phyloP scores from a whole-genome alignment of 2,113 vertebrate species.

The Dicaeum eximium region DNA sequence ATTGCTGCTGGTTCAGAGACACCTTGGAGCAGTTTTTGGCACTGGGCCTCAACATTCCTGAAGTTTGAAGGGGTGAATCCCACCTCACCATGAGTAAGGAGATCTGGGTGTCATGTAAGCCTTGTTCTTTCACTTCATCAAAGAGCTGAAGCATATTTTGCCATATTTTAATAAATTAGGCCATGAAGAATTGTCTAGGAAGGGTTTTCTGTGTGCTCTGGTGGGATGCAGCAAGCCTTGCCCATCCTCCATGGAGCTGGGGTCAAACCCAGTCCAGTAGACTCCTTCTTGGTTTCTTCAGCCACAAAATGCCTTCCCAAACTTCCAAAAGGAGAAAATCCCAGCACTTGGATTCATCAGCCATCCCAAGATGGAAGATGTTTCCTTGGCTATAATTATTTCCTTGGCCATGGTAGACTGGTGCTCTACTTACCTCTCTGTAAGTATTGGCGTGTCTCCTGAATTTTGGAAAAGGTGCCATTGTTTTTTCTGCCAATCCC shows the following conservation, averaged over 20 bases:
- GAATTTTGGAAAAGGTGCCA: not conserved
- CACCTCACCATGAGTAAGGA: not conserved
- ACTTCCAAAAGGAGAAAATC: not conserved
- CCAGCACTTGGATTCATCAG: not conserved
- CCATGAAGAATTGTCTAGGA: not conserved
- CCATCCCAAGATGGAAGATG: not conserved
- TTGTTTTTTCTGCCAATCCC: not conserved
- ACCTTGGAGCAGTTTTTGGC: not conserved
- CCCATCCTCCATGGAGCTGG: not conserved
- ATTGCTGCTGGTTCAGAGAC: not conserved
- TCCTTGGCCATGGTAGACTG: not conserved
- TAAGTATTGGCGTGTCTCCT: rapidly evolving
- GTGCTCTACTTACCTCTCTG: not conserved
- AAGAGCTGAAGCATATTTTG: not conserved
- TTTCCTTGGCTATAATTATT: not conserved
- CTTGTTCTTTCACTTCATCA: not conserved
- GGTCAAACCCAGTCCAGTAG: not conserved
- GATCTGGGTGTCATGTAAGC: not conserved
- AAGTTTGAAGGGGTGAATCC: not conserved
- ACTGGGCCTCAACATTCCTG: not conserved
- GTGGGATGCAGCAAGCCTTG: not conserved
- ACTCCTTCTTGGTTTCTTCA: not conserved
- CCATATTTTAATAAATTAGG: not conserved
- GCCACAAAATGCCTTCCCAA: not conserved
- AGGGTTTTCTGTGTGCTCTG: not conserved